phyloP scores from a whole-genome alignment of 2,113 vertebrate genomes.

The Sphyrna mokarran region DNA sequence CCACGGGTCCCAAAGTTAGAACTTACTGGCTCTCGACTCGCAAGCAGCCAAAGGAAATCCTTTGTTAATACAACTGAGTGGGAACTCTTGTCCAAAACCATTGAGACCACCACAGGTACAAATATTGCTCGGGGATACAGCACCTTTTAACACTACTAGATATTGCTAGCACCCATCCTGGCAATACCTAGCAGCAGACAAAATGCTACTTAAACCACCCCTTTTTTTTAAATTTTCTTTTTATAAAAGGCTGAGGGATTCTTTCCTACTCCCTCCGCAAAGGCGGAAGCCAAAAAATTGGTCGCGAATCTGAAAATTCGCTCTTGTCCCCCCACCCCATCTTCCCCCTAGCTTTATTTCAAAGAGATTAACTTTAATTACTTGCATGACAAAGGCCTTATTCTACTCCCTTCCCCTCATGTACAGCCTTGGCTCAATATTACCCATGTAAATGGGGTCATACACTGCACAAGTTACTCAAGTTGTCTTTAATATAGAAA shows the following conservation, averaged over 20 bases:
- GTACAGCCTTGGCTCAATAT: constrained; percentile 63
- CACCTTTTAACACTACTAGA: not conserved
- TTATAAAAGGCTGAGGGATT: not conserved
- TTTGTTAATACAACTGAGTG: not conserved
- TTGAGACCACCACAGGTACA: not conserved
- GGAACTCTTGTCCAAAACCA: not conserved
- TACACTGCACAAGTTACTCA: constrained; percentile 61
- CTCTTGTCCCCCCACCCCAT: constrained; percentile 35
- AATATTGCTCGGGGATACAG: not conserved
- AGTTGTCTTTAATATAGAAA: constrained; percentile 62
- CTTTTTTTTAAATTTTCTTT: not conserved
- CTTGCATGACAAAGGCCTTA: constrained; percentile 50
- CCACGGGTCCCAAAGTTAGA: not conserved
- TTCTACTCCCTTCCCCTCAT: constrained; percentile 49
- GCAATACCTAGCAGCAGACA: not conserved
- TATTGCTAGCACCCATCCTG: constrained; percentile 7
- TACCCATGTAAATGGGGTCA: constrained; percentile 69
- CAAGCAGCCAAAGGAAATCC: not conserved
- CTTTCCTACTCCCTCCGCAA: constrained; percentile 5
- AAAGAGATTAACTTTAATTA: constrained; percentile 50
- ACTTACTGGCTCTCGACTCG: not conserved
- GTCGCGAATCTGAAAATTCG: constrained; percentile 29
- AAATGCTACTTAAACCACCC: not conserved
- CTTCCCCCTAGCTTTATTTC: constrained; percentile 46
- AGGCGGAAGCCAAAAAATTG: not conserved